Evolutionary conservation across 1,140 invertebrate genomes (phyloP), one percentile per base, ranked within the genome.

Genomic region (Drosophila carrolli): DNA sequence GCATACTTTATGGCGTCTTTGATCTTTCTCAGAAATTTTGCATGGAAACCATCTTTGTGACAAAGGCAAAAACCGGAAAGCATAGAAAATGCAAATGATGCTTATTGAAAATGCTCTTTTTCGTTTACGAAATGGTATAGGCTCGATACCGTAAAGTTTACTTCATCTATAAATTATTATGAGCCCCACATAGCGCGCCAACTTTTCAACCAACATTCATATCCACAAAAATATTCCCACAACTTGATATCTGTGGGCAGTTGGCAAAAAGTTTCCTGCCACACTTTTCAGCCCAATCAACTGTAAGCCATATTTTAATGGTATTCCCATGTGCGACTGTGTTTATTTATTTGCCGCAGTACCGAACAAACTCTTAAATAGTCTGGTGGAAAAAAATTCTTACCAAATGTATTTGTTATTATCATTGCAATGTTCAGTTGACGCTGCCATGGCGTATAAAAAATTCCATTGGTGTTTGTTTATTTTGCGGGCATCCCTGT

Each of bases 261-360:
- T 50, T 56, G n/a, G 51, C 19, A 47, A 60, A 73, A 63, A 43
- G 16, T 50, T 48, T 48, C 27, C 32, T 23, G 16, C 61, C 48
- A 43, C 40, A 61, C 59, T 44, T 63, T 63, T 74, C 51, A 51
- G 71, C 23, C 68, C 71, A 63, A 75, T 75, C 70, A 74, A 43
- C 51, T 75, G 58, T 75, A 63, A 75, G 59, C 67, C 57, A 74
- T 74, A 74, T 74, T 74, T 73, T 73, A 71, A 71, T 71, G 37
- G 37, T 40, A 41, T 56, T 74, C 43, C 48, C 67, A 61, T 27
- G 41, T 29, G 37, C 27, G 10, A 27, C 13, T 35, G 11, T 40
- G 16, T 16, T 35, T 63, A 19, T 63, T 63, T 58, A 35, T 70
- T 48, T 41, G 40, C 23, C 43, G 27, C 13, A 59, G 7, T 9